Evolutionary conservation across 2,888 invertebrate genomes (phyloP).

Genomic region (Pinctada fucata): DNA sequence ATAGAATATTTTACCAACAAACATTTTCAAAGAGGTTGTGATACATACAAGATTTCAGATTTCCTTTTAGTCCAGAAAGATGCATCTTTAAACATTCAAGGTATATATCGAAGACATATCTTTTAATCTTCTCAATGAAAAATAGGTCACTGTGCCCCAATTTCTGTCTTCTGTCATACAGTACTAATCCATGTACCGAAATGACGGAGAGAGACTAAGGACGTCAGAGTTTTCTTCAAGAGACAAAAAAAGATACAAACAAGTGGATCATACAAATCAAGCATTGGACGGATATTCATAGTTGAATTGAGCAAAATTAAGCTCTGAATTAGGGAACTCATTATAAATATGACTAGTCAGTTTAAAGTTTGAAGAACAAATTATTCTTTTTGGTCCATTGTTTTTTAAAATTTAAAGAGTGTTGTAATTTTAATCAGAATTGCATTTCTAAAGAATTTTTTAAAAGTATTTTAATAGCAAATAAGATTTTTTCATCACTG

Average conservation of each 20-base stretch:
- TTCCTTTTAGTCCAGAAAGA: too few species aligned
- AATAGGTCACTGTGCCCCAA: neutral
- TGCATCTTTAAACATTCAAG: too few species aligned
- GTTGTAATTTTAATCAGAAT: too few species aligned
- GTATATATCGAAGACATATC: neutral
- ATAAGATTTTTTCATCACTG: too few species aligned
- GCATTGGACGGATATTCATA: constrained; percentile 1
- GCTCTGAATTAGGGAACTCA: neutral
- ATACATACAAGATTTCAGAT: too few species aligned
- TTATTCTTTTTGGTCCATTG: too few species aligned
- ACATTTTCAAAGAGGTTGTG: too few species aligned
- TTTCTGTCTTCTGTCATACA: too few species aligned
- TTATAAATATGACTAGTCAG: neutral
- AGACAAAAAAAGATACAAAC: constrained; percentile 1
- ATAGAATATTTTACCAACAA: too few species aligned
- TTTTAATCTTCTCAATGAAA: neutral
- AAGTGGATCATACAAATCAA: neutral
- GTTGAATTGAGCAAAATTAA: neutral
- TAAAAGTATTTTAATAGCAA: too few species aligned
- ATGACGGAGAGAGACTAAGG: neutral
- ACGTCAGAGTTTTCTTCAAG: neutral
- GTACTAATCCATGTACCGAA: neutral
- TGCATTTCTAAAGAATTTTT: too few species aligned
- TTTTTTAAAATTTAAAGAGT: too few species aligned
- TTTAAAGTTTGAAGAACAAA: neutral